Percentiles rank a stretch among this genome's conserved stretches.
These are phyloP conservation scores for Pomacea canaliculata DNA, from an alignment of 2,888 invertebrate genomes.

Conservation along the genomic window DNA sequence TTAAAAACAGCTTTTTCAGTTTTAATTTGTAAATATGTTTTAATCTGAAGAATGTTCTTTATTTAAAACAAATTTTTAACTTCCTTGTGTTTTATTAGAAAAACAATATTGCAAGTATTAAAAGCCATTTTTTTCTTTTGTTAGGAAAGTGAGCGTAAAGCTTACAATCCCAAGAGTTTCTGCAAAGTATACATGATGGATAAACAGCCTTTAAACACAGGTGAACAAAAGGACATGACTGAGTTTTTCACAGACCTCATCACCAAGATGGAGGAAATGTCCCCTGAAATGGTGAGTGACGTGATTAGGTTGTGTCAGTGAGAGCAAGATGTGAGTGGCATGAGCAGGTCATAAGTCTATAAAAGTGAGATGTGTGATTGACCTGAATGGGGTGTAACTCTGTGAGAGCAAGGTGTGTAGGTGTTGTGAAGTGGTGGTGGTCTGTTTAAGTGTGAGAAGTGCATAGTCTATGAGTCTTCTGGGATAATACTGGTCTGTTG, in stretches of 20 bases:
- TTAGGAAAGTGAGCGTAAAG: slow-evolving; percentile 92
- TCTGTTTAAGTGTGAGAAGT: too few relatives aligned
- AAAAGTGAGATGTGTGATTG: slow-evolving; percentile 34
- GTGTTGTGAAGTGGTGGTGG: background rate
- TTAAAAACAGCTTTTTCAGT: too few relatives aligned
- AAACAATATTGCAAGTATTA: too few relatives aligned
- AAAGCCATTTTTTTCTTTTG: slow-evolving; percentile 15
- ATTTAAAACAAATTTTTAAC: too few relatives aligned
- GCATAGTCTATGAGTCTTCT: too few relatives aligned
- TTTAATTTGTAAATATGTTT: too few relatives aligned
- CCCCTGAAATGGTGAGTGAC: slow-evolving; percentile 76
- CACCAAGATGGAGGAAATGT: slow-evolving; percentile 96
- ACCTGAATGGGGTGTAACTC: background rate
- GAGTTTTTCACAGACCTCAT: slow-evolving; percentile 97
- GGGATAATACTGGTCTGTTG: too few relatives aligned
- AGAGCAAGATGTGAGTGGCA: slow-evolving; percentile 36
- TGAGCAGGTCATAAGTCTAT: background rate
- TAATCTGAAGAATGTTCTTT: too few relatives aligned
- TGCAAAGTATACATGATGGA: slow-evolving; percentile 98
- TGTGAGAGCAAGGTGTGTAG: slow-evolving; percentile 31
- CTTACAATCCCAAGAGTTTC: slow-evolving; percentile 94
- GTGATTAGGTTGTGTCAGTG: background rate
- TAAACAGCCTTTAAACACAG: slow-evolving; percentile 93
- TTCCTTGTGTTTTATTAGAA: too few relatives aligned
- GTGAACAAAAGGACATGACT: slow-evolving; percentile 98